Conservation (phyloP, 2,113 vertebrate species). For the Onychostoma macrolepis region DNA sequence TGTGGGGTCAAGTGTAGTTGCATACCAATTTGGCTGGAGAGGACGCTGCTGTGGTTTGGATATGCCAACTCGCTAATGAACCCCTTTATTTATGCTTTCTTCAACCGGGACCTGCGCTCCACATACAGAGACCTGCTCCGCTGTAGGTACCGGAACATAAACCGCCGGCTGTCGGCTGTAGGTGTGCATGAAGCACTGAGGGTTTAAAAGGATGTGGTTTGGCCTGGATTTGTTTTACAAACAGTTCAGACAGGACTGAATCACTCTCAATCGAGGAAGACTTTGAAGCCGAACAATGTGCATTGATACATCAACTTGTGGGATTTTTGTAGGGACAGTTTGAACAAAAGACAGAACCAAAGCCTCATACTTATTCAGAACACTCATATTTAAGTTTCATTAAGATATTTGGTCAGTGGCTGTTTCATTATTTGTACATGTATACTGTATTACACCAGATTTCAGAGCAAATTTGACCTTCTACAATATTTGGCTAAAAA, state of each 20-base stretch:
- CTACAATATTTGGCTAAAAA: background rate
- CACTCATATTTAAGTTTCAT: slow-evolving; percentile 1
- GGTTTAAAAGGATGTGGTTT: slow-evolving; percentile 55
- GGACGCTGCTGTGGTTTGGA: slow-evolving; percentile 79
- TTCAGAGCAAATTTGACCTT: background rate
- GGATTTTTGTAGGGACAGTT: background rate
- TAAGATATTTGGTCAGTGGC: background rate
- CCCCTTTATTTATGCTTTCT: slow-evolving; percentile 83
- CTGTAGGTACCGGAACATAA: slow-evolving; percentile 82
- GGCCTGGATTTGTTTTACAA: background rate
- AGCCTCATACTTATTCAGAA: background rate
- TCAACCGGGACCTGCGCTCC: slow-evolving; percentile 81
- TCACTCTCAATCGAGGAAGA: background rate
- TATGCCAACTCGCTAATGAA: slow-evolving; percentile 84
- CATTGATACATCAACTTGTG: background rate
- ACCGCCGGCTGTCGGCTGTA: slow-evolving; percentile 79
- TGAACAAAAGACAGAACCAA: background rate
- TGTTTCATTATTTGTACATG: background rate
- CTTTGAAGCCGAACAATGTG: background rate
- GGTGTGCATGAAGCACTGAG: slow-evolving; percentile 81
- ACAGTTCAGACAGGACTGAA: background rate
- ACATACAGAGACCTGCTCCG: slow-evolving; percentile 80
- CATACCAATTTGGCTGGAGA: slow-evolving; percentile 82
- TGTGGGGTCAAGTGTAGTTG: slow-evolving; percentile 82
- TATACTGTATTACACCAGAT: background rate